These are phyloP conservation scores for Toxotes jaculatrix DNA, from an alignment of 2,113 vertebrate species.

Conservation along the genomic window DNA sequence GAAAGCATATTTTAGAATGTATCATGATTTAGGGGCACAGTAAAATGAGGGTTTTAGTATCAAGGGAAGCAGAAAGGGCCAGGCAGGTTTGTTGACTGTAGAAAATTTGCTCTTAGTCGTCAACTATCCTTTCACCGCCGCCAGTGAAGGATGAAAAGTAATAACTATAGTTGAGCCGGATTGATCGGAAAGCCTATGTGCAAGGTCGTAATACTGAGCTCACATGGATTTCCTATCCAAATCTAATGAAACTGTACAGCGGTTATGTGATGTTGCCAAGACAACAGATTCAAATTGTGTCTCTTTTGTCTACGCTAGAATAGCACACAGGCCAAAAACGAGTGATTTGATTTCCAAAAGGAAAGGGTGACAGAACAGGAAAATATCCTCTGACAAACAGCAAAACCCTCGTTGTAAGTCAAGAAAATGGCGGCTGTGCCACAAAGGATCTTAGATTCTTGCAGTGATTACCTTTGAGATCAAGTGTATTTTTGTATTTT, in stretches of 20 bases:
- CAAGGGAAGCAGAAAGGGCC: background rate
- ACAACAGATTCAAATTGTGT: conserved; percentile 33
- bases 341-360: conserved; percentile 20
- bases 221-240: conserved; percentile 47
- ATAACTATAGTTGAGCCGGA: conserved; percentile 41
- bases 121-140: background rate
- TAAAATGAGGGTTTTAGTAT: conserved; percentile 28
- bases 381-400: conserved; percentile 22
- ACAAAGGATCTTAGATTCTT: conserved; percentile 29
- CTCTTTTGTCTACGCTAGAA: background rate
- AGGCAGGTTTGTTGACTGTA: background rate
- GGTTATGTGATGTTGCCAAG: conserved; percentile 26
- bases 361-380: conserved; percentile 20
- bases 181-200: conserved; percentile 36
- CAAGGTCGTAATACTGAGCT: conserved; percentile 43
- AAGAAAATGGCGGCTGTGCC: conserved; percentile 32
- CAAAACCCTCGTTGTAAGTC: conserved; percentile 2
- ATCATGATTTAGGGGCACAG: conserved; percentile 19
- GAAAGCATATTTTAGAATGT: conserved; percentile 19
- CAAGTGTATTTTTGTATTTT: conserved; percentile 32
- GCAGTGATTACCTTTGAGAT: conserved; percentile 51
- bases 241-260: conserved; percentile 31
- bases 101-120: conserved; percentile 10
- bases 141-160: conserved; percentile 44
- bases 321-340: conserved; percentile 11